Percentiles rank a stretch among this genome's conserved stretches.
Evolutionary conservation across 2,888 invertebrate genomes (phyloP).

Genomic region (Tetanocera ferruginea): DNA sequence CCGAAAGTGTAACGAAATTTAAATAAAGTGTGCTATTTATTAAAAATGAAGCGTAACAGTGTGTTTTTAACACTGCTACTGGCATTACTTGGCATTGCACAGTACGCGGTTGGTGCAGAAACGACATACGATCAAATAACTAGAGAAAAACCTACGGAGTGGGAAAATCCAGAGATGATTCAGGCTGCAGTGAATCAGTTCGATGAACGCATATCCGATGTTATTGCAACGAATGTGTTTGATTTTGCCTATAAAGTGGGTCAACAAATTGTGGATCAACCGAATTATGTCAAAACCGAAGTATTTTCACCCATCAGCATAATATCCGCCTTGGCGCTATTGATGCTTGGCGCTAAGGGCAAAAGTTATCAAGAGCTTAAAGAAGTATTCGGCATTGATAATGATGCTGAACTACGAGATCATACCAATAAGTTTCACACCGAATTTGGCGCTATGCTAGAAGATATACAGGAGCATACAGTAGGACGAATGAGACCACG

Average conservation of each 20-base stretch:
- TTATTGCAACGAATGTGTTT: conserved; percentile 58
- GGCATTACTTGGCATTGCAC: no score
- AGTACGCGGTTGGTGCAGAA: no score
- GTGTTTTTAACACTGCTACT: no score
- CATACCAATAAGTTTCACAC: conserved; percentile 54
- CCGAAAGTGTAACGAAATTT: no score
- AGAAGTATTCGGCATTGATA: conserved; percentile 72
- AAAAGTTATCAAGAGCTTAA: conserved; percentile 79
- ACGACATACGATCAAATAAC: no score
- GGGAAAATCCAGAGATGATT: no score
- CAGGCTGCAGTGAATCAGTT: not conserved
- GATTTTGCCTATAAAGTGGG: conserved; percentile 61
- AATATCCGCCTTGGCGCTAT: conserved; percentile 77
- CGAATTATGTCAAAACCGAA: conserved; percentile 58
- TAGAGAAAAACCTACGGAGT: no score
- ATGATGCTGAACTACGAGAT: conserved; percentile 40
- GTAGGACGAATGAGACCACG: conserved; percentile 47
- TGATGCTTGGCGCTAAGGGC: conserved; percentile 81
- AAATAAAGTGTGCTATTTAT: no score
- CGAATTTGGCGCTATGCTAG: conserved; percentile 63
- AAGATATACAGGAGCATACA: conserved; percentile 58
- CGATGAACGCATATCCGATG: conserved; percentile 53
- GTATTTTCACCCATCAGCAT: conserved; percentile 83
- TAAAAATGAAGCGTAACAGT: no score
- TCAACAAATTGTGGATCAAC: conserved; percentile 49